phyloP scores from a whole-genome alignment of 2,113 vertebrate species.

The Lontra canadensis region DNA sequence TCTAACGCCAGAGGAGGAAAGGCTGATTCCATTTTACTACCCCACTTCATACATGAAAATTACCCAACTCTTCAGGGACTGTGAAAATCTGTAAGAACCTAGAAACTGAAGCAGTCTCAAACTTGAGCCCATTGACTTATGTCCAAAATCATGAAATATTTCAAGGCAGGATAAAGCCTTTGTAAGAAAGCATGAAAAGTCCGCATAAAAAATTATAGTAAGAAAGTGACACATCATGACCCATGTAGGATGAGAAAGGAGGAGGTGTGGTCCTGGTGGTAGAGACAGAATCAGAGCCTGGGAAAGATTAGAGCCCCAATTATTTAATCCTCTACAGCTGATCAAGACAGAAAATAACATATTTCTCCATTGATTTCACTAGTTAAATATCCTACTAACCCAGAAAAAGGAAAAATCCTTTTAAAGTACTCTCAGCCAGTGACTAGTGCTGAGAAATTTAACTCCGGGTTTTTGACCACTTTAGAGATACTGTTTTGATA shows the following conservation, averaged over 20 bases:
- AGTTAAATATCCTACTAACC: background rate
- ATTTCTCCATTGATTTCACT: background rate
- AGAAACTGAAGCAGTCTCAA: background rate
- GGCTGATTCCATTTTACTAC: background rate
- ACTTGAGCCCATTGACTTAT: background rate
- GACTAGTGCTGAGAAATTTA: background rate
- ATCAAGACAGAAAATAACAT: background rate
- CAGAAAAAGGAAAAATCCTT: background rate
- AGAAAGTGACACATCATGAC: background rate
- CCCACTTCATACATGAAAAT: background rate
- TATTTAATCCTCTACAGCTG: background rate
- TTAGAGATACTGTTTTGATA: background rate
- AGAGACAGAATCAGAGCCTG: background rate
- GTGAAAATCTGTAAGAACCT: background rate
- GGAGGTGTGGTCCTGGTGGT: background rate
- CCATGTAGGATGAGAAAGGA: background rate
- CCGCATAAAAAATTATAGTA: background rate
- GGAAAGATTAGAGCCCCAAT: too few species aligned
- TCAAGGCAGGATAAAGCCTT: background rate
- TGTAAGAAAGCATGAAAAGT: background rate
- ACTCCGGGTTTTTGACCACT: background rate
- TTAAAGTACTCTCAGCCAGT: background rate
- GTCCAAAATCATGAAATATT: background rate
- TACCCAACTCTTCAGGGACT: background rate
- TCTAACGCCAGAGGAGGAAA: background rate